These are phyloP conservation scores for Pyrgus malvae DNA, from an alignment of 2,888 invertebrate genomes.

Conservation along the genomic window DNA sequence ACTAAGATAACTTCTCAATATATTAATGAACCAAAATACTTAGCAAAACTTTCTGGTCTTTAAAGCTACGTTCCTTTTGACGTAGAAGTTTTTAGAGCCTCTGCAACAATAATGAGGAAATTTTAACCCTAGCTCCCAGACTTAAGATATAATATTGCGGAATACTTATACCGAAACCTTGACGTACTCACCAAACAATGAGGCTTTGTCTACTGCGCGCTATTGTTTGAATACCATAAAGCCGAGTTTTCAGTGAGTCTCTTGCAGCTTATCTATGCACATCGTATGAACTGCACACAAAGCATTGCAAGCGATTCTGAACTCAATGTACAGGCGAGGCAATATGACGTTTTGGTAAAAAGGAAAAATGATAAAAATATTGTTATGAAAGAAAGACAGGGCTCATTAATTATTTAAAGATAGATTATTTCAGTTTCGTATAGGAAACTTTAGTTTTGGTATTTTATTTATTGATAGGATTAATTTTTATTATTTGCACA, in stretches of 20 bases:
- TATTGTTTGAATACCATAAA: constrained; percentile 45
- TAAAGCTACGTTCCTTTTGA: neutral
- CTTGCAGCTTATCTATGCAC: constrained; percentile 30
- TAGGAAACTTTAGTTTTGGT: neutral
- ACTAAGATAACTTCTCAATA: too few relatives aligned
- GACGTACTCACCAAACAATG: constrained; percentile 43
- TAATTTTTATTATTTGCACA: too few relatives aligned
- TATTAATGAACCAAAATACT: neutral
- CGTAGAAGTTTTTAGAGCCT: neutral
- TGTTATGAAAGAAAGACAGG: constrained; percentile 46
- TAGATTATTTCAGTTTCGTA: neutral
- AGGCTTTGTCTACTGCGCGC: constrained; percentile 46
- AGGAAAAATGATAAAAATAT: constrained; percentile 52
- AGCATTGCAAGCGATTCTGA: constrained; percentile 41
- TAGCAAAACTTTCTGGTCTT: neutral
- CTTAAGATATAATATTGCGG: constrained; percentile 35
- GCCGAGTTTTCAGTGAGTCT: constrained; percentile 44
- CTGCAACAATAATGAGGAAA: constrained; percentile 1
- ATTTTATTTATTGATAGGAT: too few relatives aligned
- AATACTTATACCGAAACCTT: constrained; percentile 32
- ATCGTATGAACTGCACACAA: constrained; percentile 34
- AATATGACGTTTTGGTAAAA: constrained; percentile 43
- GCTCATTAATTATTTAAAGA: constrained; percentile 45
- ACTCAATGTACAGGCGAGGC: constrained; percentile 37
- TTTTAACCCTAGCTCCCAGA: constrained; percentile 13